Conservation (phyloP, 2,113 vertebrate genomes). For the Litocranius walleri region DNA sequence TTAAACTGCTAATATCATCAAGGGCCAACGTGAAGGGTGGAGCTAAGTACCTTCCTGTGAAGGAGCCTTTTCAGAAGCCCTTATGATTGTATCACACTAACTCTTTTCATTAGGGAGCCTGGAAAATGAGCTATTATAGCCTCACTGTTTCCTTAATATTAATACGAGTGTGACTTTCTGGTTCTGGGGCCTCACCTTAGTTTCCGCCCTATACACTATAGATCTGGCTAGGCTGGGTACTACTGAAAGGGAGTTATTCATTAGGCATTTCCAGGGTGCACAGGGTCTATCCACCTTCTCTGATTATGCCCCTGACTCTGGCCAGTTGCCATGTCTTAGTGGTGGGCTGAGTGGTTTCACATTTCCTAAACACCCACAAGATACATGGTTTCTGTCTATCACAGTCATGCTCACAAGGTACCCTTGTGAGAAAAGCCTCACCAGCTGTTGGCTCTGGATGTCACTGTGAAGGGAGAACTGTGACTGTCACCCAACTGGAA, state of each 20-base stretch:
- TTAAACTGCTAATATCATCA: background rate
- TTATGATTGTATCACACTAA: background rate
- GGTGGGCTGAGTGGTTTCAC: background rate
- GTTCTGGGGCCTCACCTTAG: background rate
- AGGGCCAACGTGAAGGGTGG: background rate
- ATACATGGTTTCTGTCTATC: background rate
- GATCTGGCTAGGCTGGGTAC: background rate
- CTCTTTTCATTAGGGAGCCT: background rate
- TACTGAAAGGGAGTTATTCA: conserved; percentile 37
- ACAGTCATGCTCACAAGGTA: background rate
- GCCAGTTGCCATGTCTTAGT: background rate
- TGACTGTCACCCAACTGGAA: background rate
- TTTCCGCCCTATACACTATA: background rate
- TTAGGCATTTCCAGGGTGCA: background rate
- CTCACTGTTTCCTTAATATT: background rate
- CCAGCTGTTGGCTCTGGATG: background rate
- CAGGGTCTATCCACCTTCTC: background rate
- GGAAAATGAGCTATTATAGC: background rate
- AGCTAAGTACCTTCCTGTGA: background rate
- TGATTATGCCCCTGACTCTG: background rate
- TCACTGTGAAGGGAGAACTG: background rate
- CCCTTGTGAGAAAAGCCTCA: background rate
- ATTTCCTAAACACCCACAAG: background rate
- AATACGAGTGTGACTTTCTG: background rate
- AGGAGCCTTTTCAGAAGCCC: background rate